Conservation (phyloP, 2,113 vertebrate species). For the Cettia cetti region DNA sequence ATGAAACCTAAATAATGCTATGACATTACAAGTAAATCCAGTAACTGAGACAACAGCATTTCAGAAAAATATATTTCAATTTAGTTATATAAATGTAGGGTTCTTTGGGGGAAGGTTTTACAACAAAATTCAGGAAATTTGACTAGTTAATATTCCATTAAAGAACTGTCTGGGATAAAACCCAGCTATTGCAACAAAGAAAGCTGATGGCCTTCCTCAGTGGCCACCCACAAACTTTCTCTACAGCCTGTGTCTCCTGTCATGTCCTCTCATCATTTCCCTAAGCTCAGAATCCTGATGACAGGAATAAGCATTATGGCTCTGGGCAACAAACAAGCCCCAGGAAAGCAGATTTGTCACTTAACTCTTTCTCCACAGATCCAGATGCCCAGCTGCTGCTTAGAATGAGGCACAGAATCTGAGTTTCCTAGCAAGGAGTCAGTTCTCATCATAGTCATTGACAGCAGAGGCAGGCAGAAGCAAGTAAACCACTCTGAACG, state of each 20-base stretch:
- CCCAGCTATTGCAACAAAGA: background rate
- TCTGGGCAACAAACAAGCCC: background rate
- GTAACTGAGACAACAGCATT: background rate
- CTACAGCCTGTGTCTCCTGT: background rate
- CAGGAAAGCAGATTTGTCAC: background rate
- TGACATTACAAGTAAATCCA: background rate
- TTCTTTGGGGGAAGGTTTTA: background rate
- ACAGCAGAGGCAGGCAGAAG: background rate
- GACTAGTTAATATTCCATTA: background rate
- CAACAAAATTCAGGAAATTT: background rate
- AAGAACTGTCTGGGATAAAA: background rate
- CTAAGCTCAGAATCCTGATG: background rate
- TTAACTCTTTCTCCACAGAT: background rate
- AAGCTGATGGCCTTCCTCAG: background rate
- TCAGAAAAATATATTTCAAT: background rate
- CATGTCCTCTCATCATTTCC: background rate
- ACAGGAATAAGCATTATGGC: background rate
- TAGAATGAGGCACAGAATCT: background rate
- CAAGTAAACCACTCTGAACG: background rate
- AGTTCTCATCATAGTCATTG: background rate
- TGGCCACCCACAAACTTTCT: background rate
- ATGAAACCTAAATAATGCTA: background rate
- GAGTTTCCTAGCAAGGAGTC: background rate
- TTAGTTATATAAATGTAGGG: background rate
- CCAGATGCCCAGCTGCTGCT: background rate